These are phyloP conservation scores for Strigamia crassipes DNA, from an alignment of 2,888 invertebrate genomes.

Conservation along the genomic window DNA sequence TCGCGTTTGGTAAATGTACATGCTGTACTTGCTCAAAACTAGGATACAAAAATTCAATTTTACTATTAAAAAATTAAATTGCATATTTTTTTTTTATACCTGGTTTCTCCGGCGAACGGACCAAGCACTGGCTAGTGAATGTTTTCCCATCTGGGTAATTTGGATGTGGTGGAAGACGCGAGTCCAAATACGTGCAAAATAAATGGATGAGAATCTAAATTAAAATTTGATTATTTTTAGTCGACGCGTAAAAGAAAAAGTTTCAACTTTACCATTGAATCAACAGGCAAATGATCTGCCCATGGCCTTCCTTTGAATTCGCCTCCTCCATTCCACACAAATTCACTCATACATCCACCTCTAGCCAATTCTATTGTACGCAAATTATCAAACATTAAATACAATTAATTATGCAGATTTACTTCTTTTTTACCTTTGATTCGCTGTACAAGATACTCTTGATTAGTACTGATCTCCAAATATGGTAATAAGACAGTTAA, in stretches of 20 bases:
- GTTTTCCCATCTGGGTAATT: constrained; percentile 60
- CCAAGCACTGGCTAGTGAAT: constrained; percentile 59
- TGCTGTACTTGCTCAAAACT: constrained; percentile 59
- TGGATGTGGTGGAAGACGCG: constrained; percentile 67
- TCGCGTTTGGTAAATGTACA: constrained; percentile 67
- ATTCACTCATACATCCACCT: constrained; percentile 86
- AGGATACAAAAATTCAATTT: neutral
- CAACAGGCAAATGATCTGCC: constrained; percentile 83
- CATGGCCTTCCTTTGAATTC: constrained; percentile 73
- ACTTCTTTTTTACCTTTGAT: constrained; percentile 64
- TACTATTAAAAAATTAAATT: no score
- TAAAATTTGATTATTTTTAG: neutral
- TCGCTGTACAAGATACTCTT: constrained; percentile 81
- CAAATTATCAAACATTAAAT: neutral
- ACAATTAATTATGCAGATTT: neutral
- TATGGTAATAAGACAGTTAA: constrained; percentile 73
- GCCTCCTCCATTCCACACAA: constrained; percentile 84
- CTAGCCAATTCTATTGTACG: constrained; percentile 68
- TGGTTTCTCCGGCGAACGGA: constrained; percentile 60
- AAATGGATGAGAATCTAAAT: constrained; percentile 79
- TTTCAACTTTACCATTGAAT: constrained; percentile 69
- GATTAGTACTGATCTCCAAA: constrained; percentile 79
- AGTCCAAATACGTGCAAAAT: constrained; percentile 83
- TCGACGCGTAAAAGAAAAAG: neutral
- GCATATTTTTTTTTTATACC: no score